These are phyloP conservation scores for Oscheius sp. DNA, from an alignment of 2,888 invertebrate species.

Conservation along the genomic window DNA sequence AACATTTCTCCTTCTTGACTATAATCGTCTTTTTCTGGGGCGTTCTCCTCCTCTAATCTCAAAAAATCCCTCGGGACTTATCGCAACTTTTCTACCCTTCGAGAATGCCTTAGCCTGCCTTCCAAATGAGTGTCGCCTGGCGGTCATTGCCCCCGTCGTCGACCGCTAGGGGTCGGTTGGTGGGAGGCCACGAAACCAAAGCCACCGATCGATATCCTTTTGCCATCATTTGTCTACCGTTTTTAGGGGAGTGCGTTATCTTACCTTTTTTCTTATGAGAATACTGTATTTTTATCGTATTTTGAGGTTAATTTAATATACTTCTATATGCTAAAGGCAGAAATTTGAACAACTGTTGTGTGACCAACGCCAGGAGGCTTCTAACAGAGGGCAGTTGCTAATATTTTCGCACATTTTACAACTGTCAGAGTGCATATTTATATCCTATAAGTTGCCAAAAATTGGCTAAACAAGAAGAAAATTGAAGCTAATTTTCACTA, in stretches of 20 bases:
- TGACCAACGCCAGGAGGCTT: neutral
- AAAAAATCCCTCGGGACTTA: slow-evolving; percentile 9
- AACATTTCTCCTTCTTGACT: too few relatives aligned
- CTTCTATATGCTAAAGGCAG: neutral
- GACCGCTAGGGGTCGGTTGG: too few relatives aligned
- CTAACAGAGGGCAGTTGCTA: neutral
- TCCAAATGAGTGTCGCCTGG: slow-evolving; percentile 30
- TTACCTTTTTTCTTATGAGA: too few relatives aligned
- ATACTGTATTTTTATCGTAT: neutral
- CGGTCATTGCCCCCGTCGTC: slow-evolving; percentile 26
- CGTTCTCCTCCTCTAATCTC: slow-evolving; percentile 9
- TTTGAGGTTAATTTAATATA: neutral
- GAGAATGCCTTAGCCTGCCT: too few relatives aligned
- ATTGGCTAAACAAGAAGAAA: too few relatives aligned
- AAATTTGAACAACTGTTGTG: slow-evolving; percentile 28
- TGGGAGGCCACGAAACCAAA: slow-evolving; percentile 19
- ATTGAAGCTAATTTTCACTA: too few relatives aligned
- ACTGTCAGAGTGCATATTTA: too few relatives aligned
- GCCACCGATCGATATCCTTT: slow-evolving; percentile 27
- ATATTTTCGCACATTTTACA: neutral
- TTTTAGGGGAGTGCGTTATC: neutral
- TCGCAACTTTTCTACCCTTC: too few relatives aligned
- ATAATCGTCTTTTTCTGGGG: neutral
- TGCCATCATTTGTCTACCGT: neutral
- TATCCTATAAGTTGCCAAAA: too few relatives aligned